Evolutionary conservation across 2,113 vertebrate species (phyloP), one percentile per base, ranked within the genome.

Genomic region (Amia ocellicauda): DNA sequence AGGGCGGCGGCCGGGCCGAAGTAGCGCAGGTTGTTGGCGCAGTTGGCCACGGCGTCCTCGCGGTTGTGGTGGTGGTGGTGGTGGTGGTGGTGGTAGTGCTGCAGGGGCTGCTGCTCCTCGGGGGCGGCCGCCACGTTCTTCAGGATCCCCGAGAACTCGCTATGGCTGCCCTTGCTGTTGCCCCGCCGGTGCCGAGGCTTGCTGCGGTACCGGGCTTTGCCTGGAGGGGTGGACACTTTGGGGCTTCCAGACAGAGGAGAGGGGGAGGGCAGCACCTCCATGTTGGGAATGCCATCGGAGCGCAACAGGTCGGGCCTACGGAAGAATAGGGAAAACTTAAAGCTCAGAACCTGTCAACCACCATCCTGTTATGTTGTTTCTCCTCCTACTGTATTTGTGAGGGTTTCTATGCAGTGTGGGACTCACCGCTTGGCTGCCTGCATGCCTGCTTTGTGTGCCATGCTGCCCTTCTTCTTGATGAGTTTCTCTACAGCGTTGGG

Each of bases 1-100:
- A 99, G 89, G 16, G 96, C 90, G 0, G 96, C 97, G 0, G 97
- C 96, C 0, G 97, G 97, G 3, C 97, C 97, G n/a, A 98, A 98
- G 76, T 99, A 98, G 27, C 93, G 85, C 62, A 98, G 79, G 79
- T 96, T 96, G 84, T 93, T 98, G 68, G 94, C 92, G 40, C 97
- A 99, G 75, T 82, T 91, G 23, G 93, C 93, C 1, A 96, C 91
- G 11, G 94, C 93, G 69, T 92, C 88, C 26, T 93, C 92, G 7
- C 90, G 82, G 16, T 84, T 88, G 49, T 77, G 82, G 23, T 73
- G 81, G 0, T 75, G 85, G 1, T 74, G 42, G 9, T 42, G n/a
- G 2, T 78, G 42, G 3, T 74, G 84, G 50, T 80, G 60, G 0
- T 74, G 51, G 29, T 80, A 84, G 19, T 78, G 88, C 1, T 87